Base-by-base conservation (phyloP, 2,113 vertebrate genomes). In the Cricetomys ansorgei region DNA sequence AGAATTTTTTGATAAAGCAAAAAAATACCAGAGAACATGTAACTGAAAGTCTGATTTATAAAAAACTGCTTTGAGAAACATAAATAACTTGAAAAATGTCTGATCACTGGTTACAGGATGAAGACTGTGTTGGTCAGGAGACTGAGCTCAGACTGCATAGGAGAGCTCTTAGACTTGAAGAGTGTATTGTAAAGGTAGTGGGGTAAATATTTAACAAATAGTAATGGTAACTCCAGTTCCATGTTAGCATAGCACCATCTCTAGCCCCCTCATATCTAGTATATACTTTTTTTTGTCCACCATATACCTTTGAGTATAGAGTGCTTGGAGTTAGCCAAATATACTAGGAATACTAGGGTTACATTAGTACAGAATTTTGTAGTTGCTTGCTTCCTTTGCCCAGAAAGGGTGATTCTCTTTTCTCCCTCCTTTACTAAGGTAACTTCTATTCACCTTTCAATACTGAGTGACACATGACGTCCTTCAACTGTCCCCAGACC, bases 31-130 rank as follows among this genome's bases (percentile, higher is more conserved):
- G 73, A 90, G n/a, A 29, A 76, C 23, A 77, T 40, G 67, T 19
- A 96, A 81, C 17, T 94, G 92, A 90, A 95, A 75, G 34, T 89
- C 7, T 59, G n/a, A 94, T 73, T 84, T 92, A 53, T 80, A 92
- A 94, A 94, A 94, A 69, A 50, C 3, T 40, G 10, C 57, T 92
- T 92, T 86, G 34, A 95, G n/a, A 95, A 92, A 80, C 37, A 70
- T 6, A 91, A 90, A 67, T 7, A 85, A 84, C 27, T 65, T 84
- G 4, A 72, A 81, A 93, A 65, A 40, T 27, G 21, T 88, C 55
- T 94, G 34, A 90, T 67, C 19, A 83, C 55, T 92, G 87, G 69
- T 21, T 34, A 3, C 34, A 55, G 43, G 37, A 7, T 88, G 13
- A 93, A 10, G 65, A 79, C 11, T 94, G 9, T 67, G 9, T n/a